Evolutionary conservation across 2,113 vertebrate species (phyloP), one percentile per base, ranked within the genome.

Genomic region (Epinephelus fuscoguttatus): DNA sequence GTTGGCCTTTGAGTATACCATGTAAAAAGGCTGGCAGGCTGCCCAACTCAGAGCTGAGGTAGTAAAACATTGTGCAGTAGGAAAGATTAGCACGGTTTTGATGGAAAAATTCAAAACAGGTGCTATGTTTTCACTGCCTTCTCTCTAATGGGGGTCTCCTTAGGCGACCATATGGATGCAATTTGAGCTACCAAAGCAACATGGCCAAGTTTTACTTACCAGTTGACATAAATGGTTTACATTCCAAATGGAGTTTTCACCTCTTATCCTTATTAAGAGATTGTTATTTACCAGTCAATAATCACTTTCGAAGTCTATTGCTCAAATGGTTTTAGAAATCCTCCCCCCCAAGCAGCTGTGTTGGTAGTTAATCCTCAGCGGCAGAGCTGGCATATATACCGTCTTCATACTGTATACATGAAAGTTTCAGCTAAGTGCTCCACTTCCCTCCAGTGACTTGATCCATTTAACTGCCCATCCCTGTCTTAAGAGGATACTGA

Each of bases 401-500:
- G 1, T 84, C 85, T 81, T 77, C 63, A 70, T 64, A 61, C 69
- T 74, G 52, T 79, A 84, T 74, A 87, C 87, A 89, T 91, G 85
- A 87, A 93, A 83, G 82, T 90, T 84, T 82, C 63, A 78, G 8
- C 84, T 89, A 91, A 92, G 91, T 85, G 89, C 80, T 81, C 74
- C 75, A 81, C 90, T 90, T 90, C 89, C 80, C 79, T 85, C 37
- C 68, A 87, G 70, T 64, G 88, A 83, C 86, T 89, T 93, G 90
- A 94, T 92, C 93, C 90, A 85, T 88, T 93, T 94, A 94, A 90
- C 86, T 87, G 89, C 61, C 85, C 88, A 87, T 92, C 87, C 82
- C 89, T 73, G 85, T 86, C 89, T 92, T 94, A 93, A 93, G 91
- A 91, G 90, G 92, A 94, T 93, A 92, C 81, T 74, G 84, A 88